Base-by-base conservation (phyloP, 2,888 invertebrate genomes). In the Crocallis elinguaria region DNA sequence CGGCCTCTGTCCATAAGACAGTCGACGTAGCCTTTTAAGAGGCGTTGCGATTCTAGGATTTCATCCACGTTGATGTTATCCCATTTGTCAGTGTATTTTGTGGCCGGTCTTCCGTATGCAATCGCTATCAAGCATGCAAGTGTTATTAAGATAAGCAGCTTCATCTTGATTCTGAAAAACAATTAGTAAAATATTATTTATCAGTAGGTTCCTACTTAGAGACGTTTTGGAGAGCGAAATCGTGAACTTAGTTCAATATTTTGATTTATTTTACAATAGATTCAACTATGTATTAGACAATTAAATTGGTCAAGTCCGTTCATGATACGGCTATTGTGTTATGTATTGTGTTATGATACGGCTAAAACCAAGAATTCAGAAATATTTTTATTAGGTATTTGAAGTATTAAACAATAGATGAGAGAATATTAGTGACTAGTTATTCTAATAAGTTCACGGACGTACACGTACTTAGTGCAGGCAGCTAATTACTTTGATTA, bases 61-160 rank as follows among this genome's bases (percentile, higher is more conserved):
- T 94, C 92, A 16, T 95, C 94, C 19, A 95, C 76, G 69, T 95
- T 93, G 61, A 95, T 88, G 73, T 94, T 93, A 77, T 95, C 95
- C 84, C 94, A 95, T 75, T 94, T 95, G 60, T 94, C 93, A 0
- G 94, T 94, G 80, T 95, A 95, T 17, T 88, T 90, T 2, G 82
- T 73, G 0, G 82, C 88, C 1, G 91, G 87, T 13, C 82, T 84
- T 4, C 77, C 83, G 59, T 78, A 79, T 0, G 82, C 78, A 1
- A 80, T 67, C 36, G 79, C 85, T n/a, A 86, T 73, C 36, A 84
- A 51, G 46, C 82, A 82, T 27, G 83, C 60, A 29, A 93, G 58
- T 8, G 80, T 71, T 30, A 89, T 68, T 49, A 92, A 60, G 23
- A 92, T 51, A 12, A 85, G 59, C 19, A 82, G 66, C 73, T 89